Percentiles rank a stretch among this genome's conserved stretches.
phyloP scores from a whole-genome alignment of 1,140 invertebrate genomes.

The Galleria mellonella region DNA sequence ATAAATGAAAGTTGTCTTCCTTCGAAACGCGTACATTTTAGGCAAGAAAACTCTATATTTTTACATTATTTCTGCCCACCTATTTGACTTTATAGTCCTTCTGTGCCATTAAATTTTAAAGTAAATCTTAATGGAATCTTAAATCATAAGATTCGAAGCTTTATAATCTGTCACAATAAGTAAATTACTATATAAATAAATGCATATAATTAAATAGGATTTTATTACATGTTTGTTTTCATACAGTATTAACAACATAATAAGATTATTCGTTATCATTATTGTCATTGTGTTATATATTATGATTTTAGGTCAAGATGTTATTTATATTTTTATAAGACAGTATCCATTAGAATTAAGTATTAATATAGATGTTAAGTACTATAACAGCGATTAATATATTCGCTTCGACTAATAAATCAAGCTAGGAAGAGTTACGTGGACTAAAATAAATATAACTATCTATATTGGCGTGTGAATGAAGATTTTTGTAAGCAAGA shows the following conservation, averaged over 20 bases:
- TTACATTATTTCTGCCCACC: conserved; percentile 38
- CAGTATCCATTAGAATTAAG: conserved; percentile 11
- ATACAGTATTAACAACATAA: conserved; percentile 17
- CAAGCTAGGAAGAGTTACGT: too few species aligned
- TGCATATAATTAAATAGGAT: conserved; percentile 4
- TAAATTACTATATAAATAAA: too few species aligned
- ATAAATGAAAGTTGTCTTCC: conserved; percentile 38
- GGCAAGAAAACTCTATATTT: conserved; percentile 24
- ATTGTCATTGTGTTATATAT: not conserved
- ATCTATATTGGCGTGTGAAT: too few species aligned
- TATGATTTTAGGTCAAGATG: conserved; percentile 14
- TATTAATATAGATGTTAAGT: too few species aligned
- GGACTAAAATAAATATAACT: too few species aligned
- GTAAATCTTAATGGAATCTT: too few species aligned
- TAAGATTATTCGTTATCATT: conserved; percentile 9
- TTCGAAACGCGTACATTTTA: conserved; percentile 29
- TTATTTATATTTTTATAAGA: conserved; percentile 30
- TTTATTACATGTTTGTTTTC: conserved; percentile 17
- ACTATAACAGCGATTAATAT: too few species aligned
- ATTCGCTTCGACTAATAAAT: too few species aligned
- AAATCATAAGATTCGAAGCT: too few species aligned
- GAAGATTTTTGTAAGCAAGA: not conserved
- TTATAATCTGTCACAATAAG: conserved; percentile 8
- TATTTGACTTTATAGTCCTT: conserved; percentile 23
- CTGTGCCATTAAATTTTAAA: conserved; percentile 29